Evolutionary conservation across 1,140 invertebrate species (phyloP), one percentile per base, ranked within the genome.

Genomic region (Spodoptera litura): DNA sequence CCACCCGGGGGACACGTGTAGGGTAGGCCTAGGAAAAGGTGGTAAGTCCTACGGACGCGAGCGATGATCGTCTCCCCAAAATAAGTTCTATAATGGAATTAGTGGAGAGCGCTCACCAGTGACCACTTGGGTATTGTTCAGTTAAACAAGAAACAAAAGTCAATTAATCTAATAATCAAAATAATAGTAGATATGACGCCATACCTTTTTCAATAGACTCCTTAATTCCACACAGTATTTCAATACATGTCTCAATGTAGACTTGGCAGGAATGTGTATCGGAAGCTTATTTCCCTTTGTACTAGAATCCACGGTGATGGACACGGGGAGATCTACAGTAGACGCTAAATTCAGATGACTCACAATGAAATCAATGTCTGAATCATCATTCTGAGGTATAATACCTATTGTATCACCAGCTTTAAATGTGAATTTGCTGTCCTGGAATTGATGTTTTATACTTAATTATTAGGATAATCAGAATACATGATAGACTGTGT

Each of bases 161-260:
- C 27, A 31, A 31, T 31, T 31, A 31, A 31, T 31, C 4, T 31
- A 4, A 2, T 31, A 31, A 31, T 4, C 27, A 31, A 31, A 31
- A 31, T 4, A 31, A 5, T 31, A 31, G 31, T 38, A 13, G 49
- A 68, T 12, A 38, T 13, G 15, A 62, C 51, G 25, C n/a, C 56
- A 73, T 56, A 95, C 95, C 91, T 95, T 95, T 87, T 95, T 95
- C 5, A 94, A 75, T 20, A 93, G 68, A 83, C 85, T 88, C 78
- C 94, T 89, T 25, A 95, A 73, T 81, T 95, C 93, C 11, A 95
- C 77, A 87, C 90, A 89, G 80, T 93, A 76, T 76, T 84, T 87
- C 52, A 95, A 85, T 2, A 95, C 84, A 83, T 93, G 80, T 73
- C 87, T 89, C 35, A 95, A 27, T 31, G 90, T 94, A 49, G 90